These are phyloP conservation scores for Caenorhabditis japonica DNA, from an alignment of 2,888 invertebrate genomes.

Conservation along the genomic window DNA sequence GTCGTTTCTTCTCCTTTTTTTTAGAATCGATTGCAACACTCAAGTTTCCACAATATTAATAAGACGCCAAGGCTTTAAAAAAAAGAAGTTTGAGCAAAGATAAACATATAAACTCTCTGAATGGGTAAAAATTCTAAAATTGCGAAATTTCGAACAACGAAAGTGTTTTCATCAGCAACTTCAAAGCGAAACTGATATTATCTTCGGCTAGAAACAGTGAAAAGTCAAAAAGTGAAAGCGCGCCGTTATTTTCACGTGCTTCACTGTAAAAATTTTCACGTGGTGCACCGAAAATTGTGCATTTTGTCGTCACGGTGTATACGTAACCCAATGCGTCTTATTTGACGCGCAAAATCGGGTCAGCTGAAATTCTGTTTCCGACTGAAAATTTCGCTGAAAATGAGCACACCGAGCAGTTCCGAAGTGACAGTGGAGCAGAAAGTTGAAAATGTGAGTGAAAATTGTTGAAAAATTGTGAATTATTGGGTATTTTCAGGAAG, in stretches of 20 bases:
- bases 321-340: constrained; percentile 9
- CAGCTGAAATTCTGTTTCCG: background rate
- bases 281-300: constrained; percentile 24
- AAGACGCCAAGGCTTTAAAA: no score
- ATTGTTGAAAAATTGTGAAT: background rate
- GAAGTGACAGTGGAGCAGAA: constrained; percentile 3
- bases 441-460: constrained; percentile 2
- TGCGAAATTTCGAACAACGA: constrained; percentile 1
- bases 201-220: background rate
- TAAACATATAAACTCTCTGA: no score
- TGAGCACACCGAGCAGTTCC: constrained; percentile 2
- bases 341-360: constrained; percentile 18
- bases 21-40: background rate
- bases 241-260: constrained; percentile 4
- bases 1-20: background rate
- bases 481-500: background rate
- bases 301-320: constrained; percentile 15
- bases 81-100: no score
- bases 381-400: constrained; percentile 7
- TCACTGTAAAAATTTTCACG: constrained; percentile 15
- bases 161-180: background rate
- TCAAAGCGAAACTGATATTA: background rate
- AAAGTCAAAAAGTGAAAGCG: background rate
- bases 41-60: no score
- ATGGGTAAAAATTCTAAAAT: background rate